Evolutionary conservation across 2,888 invertebrate genomes (phyloP).

Genomic region (Drosophila seclusa): DNA sequence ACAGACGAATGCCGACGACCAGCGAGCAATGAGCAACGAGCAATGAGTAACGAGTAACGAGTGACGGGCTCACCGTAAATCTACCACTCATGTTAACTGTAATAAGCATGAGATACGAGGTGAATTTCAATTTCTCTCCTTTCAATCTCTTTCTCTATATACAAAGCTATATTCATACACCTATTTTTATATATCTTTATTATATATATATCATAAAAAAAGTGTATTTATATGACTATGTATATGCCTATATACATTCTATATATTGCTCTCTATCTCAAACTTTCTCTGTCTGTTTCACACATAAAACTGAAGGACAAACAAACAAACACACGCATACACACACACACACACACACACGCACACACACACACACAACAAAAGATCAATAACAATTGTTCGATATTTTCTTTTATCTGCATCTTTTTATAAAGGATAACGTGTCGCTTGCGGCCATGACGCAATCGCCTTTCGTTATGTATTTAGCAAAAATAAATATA

Average conservation of each 20-base stretch:
- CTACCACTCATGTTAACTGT: slow-evolving; percentile 57
- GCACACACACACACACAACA: slow-evolving; percentile 14
- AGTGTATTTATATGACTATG: slow-evolving; percentile 12
- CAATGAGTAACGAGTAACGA: slow-evolving; percentile 21
- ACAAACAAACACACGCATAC: slow-evolving; percentile 14
- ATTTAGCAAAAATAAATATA: slow-evolving; percentile 56
- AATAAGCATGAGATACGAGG: slow-evolving; percentile 65
- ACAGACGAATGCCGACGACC: slow-evolving; percentile 56
- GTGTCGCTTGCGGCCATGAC: slow-evolving; percentile 25
- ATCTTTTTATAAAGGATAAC: slow-evolving; percentile 41
- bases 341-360: slow-evolving; percentile 13
- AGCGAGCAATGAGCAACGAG: slow-evolving; percentile 13
- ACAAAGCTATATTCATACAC: slow-evolving; percentile 6
- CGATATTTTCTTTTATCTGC: slow-evolving; percentile 33
- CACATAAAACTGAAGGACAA: slow-evolving; percentile 19
- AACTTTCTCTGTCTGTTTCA: slow-evolving; percentile 32
- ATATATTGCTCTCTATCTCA: slow-evolving; percentile 26
- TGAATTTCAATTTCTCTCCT: slow-evolving; percentile 70
- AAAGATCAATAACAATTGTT: slow-evolving; percentile 35
- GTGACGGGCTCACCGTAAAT: slow-evolving; percentile 32
- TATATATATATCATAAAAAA: neutral
- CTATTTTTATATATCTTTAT: neutral
- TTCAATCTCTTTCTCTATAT: slow-evolving; percentile 31
- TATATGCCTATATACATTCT: slow-evolving; percentile 12
- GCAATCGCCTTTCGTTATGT: slow-evolving; percentile 63